Conservation (phyloP, 2,797 vertebrate genomes). For the Pteronotus mesoamericanus region DNA sequence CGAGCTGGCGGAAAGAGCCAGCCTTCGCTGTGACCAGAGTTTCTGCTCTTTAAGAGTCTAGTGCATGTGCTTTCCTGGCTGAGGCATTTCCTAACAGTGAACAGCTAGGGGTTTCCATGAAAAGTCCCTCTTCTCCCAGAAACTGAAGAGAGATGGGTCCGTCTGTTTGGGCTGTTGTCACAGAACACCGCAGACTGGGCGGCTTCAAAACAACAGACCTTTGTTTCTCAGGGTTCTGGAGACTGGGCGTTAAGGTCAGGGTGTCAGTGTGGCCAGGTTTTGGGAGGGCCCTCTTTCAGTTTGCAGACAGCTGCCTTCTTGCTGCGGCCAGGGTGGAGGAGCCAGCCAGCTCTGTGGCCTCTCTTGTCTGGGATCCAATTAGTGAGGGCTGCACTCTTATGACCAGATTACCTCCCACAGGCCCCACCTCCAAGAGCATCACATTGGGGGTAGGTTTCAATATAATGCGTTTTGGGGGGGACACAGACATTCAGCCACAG, state of each 20-base stretch:
- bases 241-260: not conserved
- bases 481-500: not conserved
- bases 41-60: slow-evolving; percentile 27
- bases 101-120: not conserved
- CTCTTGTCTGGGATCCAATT: not conserved
- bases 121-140: slow-evolving; percentile 35
- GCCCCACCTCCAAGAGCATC: not conserved
- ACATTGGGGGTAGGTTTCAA: not conserved
- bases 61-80: slow-evolving; percentile 47
- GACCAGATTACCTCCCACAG: not conserved
- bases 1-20: not conserved
- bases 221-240: not conserved
- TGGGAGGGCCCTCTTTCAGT: not conserved
- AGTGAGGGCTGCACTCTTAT: not conserved
- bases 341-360: not conserved
- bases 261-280: not conserved
- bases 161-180: not conserved
- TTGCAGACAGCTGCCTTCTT: not conserved
- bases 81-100: slow-evolving; percentile 27
- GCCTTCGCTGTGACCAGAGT: slow-evolving; percentile 47
- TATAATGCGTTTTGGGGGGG: accelerated
- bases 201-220: accelerated
- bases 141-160: not conserved
- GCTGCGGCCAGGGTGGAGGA: not conserved
- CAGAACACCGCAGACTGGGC: not conserved